Base-by-base conservation (phyloP, 2,797 vertebrate genomes). In the Lutjanus campechanus region DNA sequence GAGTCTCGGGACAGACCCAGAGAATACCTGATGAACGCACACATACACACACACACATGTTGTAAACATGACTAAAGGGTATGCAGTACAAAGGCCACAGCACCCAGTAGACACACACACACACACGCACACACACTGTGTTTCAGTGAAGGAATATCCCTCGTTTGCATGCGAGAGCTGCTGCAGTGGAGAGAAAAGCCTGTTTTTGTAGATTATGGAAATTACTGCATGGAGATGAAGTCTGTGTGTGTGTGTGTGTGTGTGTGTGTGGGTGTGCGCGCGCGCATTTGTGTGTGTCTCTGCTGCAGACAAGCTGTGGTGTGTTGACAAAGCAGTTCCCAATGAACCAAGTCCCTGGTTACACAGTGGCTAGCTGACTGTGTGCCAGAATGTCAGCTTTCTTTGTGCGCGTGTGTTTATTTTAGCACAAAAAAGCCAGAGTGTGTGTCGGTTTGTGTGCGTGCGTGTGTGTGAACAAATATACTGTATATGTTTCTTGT, bases 171-270 rank as follows among this genome's bases (percentile, higher is more conserved):
- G 55, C 17, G 1, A 54, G 59, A 72, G 73, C 58, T 82, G 69
- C 75, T 74, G 69, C 46, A 0, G 29, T 66, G 69, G 73, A 55
- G 63, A 84, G 83, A 80, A 79, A 87, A 83, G 78, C 62, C 76
- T 76, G 73, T 84, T 87, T 86, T 82, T 87, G 78, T 76, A 86
- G 83, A 89, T 86, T 88, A 88, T 88, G 83, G 70, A 85, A 85
- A 83, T 87, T 6, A 84, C 67, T 81, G 55, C 47, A 64, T 79
- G 69, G 47, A 84, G 67, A 79, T 80, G 69, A 69, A 79, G 79
- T 49, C 46, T 59, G 74, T 49, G 65, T 56, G 56, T 65, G 44
- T 66, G 59, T 69, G 69, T 44, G 62, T 22, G 60, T 17, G 71
- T 40, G 50, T 50, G 50, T 49, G 29, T 36, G 29, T 36, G 29